Evolutionary conservation across 2,888 invertebrate species (phyloP), one percentile per base, ranked within the genome.

Genomic region (Caenorhabditis japonica): DNA sequence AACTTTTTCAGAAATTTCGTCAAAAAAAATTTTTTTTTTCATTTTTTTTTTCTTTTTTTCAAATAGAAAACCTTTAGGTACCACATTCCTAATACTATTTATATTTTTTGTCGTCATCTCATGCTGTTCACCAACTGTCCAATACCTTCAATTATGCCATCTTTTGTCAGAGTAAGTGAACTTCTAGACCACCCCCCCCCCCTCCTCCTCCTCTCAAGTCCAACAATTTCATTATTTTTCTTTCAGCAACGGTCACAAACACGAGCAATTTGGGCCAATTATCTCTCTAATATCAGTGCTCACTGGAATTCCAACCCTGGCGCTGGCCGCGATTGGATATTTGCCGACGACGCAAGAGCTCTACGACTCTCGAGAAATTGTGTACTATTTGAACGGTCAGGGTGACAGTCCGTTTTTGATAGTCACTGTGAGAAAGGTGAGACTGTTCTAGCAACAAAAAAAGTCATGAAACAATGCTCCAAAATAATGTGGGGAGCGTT

Each of bases 331-430:
- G 4, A n/a, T 52, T 10, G 70, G 66, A 4, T 62, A 56, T 23
- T 52, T 51, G 2, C 62, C 70, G 0, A 51, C 61, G 1, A 2
- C n/a, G 4, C 23, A 38, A 1, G 70, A 71, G n/a, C 15, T 17
- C 5, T 2, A 12, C 12, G 51, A 52, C 17, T 47, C 70, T 1
- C 21, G 39, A 2, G 27, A 36, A 2, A 71, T 71, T 17, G 70
- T 71, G 2, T 62, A 71, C 21, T 56, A 58, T 25, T 34, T 71
- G 56, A 71, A 71, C 52, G 70, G 70, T 23, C 58, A 62, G 33
- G 70, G 70, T 15, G 49, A 56, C 15, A 39, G 41, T 36, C 56
- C 70, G 10, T 71, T 62, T 21, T 38, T 71, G 19, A 62, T 71
- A 51, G 39, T 64, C 23, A 64, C 49, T n/a, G 49, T 49, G 30